Percentiles rank a stretch among this genome's conserved stretches.
These are phyloP conservation scores for Oceanodroma tethys DNA, from an alignment of 2,113 vertebrate species.

Conservation along the genomic window DNA sequence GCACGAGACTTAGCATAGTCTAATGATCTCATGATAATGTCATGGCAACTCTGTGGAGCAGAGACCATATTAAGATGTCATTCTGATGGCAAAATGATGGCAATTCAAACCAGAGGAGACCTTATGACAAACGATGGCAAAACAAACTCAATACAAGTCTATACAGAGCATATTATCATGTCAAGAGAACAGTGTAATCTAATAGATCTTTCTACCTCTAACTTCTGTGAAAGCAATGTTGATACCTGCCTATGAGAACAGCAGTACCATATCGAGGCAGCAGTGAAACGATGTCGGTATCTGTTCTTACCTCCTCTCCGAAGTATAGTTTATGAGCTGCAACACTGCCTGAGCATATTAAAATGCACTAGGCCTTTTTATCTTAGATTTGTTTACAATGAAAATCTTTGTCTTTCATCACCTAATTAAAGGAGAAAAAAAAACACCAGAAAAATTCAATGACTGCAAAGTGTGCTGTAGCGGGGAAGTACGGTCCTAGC, in stretches of 20 bases:
- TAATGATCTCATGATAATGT: constrained; percentile 61
- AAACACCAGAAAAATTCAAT: neutral
- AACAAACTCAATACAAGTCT: constrained; percentile 49
- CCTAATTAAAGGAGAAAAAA: constrained; percentile 37
- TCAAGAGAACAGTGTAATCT: constrained; percentile 48
- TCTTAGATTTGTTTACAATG: constrained; percentile 33
- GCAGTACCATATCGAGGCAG: neutral
- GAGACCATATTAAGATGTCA: constrained; percentile 67
- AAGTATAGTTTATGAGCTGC: constrained; percentile 10
- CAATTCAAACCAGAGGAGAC: constrained; percentile 38
- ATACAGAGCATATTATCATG: constrained; percentile 38
- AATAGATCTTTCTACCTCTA: constrained; percentile 36
- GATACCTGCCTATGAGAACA: constrained; percentile 30
- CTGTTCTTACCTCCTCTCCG: neutral
- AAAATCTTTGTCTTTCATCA: constrained; percentile 35
- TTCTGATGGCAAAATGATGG: constrained; percentile 63
- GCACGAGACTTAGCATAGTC: constrained; percentile 23
- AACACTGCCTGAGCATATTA: constrained; percentile 9
- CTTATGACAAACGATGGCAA: constrained; percentile 48
- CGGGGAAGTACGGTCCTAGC: neutral
- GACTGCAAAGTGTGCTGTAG: neutral
- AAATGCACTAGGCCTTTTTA: constrained; percentile 30
- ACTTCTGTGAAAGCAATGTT: constrained; percentile 9
- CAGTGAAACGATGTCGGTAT: neutral
- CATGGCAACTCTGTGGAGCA: constrained; percentile 40